A percentile compares a stretch with the other conserved stretches of the same genome.
Conservation (phyloP, 2,888 invertebrate genomes). For the Cataglyphis altisquamis region DNA sequence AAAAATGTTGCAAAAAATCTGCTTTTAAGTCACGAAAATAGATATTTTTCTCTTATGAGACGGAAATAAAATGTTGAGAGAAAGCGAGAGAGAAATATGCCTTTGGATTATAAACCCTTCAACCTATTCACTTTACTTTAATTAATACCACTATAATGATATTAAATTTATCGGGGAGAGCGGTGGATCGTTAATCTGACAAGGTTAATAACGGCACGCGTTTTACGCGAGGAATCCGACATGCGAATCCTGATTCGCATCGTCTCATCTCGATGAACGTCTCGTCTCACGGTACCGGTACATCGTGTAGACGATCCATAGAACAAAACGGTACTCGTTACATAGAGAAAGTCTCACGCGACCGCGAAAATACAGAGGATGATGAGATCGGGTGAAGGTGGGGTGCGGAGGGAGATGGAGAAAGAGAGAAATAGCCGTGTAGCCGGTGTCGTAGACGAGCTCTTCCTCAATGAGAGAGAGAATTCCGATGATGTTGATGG, state of each 20-base stretch:
- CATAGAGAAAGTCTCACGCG: slow-evolving; percentile 82
- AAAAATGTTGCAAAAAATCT: background rate
- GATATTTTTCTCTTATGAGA: background rate
- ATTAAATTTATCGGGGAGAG: background rate
- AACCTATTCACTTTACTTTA: slow-evolving; percentile 11
- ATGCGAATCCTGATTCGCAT: background rate
- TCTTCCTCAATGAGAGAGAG: slow-evolving; percentile 50
- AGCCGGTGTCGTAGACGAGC: background rate
- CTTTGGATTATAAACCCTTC: background rate
- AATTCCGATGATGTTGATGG: slow-evolving; percentile 53
- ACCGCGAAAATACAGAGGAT: slow-evolving; percentile 56
- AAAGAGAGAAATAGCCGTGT: slow-evolving; percentile 61
- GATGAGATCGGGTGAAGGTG: slow-evolving; percentile 33
- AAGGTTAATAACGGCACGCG: slow-evolving; percentile 12
- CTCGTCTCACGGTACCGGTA: slow-evolving; percentile 33
- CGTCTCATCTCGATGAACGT: slow-evolving; percentile 10
- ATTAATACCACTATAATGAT: background rate
- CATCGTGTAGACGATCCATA: slow-evolving; percentile 63
- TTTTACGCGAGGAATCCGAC: background rate
- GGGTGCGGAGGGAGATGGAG: slow-evolving; percentile 38
- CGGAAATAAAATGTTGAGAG: background rate
- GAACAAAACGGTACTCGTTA: slow-evolving; percentile 83
- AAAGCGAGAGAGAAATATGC: background rate
- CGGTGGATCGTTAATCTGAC: background rate
- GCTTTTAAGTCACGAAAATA: background rate